Evolutionary conservation across 1,140 invertebrate species (phyloP).

Genomic region (Andrena cerasifolii): DNA sequence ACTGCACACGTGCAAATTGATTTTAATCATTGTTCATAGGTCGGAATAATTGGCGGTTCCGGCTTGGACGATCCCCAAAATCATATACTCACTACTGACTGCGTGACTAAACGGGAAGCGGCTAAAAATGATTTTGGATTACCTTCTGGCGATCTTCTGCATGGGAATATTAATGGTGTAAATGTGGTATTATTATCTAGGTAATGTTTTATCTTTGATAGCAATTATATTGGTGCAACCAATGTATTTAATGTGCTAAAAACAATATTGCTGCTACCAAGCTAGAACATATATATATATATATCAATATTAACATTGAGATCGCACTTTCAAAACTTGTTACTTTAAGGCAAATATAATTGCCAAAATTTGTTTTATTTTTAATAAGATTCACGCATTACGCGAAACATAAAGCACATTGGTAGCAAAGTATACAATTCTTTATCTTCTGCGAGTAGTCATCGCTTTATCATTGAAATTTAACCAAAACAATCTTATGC

Average conservation of each 20-base stretch:
- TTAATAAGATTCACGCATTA: too few species aligned
- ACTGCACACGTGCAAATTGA: background rate
- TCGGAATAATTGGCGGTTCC: conserved; percentile 98
- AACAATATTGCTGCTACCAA: too few species aligned
- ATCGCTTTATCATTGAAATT: conserved; percentile 21
- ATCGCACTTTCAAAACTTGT: too few species aligned
- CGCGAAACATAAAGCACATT: background rate
- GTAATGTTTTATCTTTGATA: conserved; percentile 71
- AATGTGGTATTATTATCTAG: conserved; percentile 92
- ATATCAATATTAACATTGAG: too few species aligned
- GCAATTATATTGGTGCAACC: background rate
- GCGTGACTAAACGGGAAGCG: conserved; percentile 78
- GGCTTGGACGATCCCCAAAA: conserved; percentile 91
- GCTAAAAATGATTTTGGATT: conserved; percentile 91
- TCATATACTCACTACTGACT: conserved; percentile 88
- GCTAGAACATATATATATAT: too few species aligned
- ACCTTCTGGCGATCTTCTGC: conserved; percentile 89
- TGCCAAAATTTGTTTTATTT: too few species aligned
- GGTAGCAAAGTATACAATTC: background rate
- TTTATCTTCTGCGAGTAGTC: too few species aligned
- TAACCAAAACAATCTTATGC: background rate
- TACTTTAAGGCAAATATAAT: too few species aligned
- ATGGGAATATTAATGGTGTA: conserved; percentile 90
- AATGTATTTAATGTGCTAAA: background rate
- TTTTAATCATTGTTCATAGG: conserved; percentile 81